Base-by-base conservation (phyloP, 1,140 invertebrate species). In the Coptotermes formosanus region DNA sequence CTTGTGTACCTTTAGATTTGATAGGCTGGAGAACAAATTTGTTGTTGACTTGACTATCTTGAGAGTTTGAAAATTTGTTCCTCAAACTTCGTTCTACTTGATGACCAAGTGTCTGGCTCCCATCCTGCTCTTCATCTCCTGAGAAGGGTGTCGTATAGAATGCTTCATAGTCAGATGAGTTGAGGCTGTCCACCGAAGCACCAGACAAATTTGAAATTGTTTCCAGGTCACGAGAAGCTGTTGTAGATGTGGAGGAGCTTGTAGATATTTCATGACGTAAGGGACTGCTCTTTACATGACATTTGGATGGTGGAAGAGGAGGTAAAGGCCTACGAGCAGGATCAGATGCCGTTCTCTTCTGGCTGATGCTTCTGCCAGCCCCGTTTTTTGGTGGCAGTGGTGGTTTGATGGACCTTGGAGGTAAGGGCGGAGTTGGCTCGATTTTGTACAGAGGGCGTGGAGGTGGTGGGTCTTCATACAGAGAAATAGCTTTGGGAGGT, bases 381-480 rank as follows among this genome's bases (percentile, higher is more conserved):
- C 89, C 90, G 92, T 94, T 94, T 94, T 95, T 95, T 94, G 92
- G 90, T 87, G 92, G 90, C 86, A 92, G 88, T 85, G 91, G 90
- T 69, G 92, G 91, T 87, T 90, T 91, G 38, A 82, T 82, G 48
- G 44, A 87, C 86, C 88, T 85, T 25, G 88, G 88, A 38, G 89
- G 87, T 84, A 90, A 85, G 38, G 88, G 88, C 30, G 89, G 88
- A n/a, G 84, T 88, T 45, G 84, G 38, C 43, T 89, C 85, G 32
- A 87, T 88, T 88, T 82, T 89, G 88, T 85, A 45, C 25, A 84
- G 85, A 82, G 82, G 44, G 88, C 82, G 89, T 6, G 93, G 92
- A 32, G 93, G 92, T 86, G 91, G 93, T 30, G 94, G 93, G 9
- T 92, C 91, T 88, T 94, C 93, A 88, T 95, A 94, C 86, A 94